These are phyloP conservation scores for Emydocephalus ijimae DNA, from an alignment of 2,113 vertebrate genomes.

Conservation along the genomic window DNA sequence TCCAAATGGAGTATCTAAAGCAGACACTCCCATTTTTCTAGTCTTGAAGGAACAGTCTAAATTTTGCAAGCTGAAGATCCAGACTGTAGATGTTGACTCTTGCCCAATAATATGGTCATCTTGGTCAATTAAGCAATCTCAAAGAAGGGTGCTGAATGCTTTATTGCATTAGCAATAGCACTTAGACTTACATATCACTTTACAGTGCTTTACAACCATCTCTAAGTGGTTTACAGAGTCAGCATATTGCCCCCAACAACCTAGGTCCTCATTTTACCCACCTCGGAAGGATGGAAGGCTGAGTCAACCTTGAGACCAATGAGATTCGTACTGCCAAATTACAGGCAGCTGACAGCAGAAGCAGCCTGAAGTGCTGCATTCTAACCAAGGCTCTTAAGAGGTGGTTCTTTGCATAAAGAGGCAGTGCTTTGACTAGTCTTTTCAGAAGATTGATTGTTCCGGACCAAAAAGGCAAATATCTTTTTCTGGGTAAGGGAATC, in stretches of 20 bases:
- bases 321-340: too few relatives aligned
- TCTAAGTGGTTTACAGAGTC: too few relatives aligned
- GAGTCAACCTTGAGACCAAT: too few relatives aligned
- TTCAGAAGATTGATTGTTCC: not conserved
- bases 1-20: not conserved
- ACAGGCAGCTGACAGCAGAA: too few relatives aligned
- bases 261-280: too few relatives aligned
- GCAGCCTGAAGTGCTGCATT: too few relatives aligned
- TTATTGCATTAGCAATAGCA: not conserved
- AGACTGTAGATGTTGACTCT: not conserved
- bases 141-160: not conserved
- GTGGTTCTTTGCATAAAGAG: not conserved
- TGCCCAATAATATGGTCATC: not conserved
- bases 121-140: not conserved
- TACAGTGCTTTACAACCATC: too few relatives aligned
- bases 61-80: not conserved
- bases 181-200: too few relatives aligned
- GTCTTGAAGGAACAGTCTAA: not conserved
- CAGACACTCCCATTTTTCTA: too few relatives aligned
- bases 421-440: not conserved
- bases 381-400: not conserved
- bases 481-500: not conserved
- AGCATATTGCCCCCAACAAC: too few relatives aligned
- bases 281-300: too few relatives aligned
- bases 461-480: not conserved